Conservation (phyloP, 1,140 invertebrate genomes). For the Heliconius hermathena region DNA sequence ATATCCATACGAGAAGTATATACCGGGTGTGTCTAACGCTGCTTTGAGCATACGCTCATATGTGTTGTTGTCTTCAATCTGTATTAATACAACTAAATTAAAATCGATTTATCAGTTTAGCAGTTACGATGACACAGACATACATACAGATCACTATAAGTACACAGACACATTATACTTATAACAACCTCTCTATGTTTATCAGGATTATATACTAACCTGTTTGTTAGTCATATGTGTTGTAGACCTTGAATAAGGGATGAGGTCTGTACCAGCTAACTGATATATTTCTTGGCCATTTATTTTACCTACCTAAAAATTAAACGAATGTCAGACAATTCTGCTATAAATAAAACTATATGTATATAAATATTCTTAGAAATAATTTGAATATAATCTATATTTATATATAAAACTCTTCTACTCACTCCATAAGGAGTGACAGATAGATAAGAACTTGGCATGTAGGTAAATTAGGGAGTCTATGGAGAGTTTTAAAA, state of each 20-base stretch:
- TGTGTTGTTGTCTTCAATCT: conserved; percentile 88
- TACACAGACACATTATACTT: too few species aligned
- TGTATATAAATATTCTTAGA: too few species aligned
- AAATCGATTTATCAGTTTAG: too few species aligned
- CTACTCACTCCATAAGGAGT: too few species aligned
- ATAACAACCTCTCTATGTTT: too few species aligned
- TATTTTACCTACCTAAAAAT: conserved; percentile 88
- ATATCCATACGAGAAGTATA: conserved; percentile 96
- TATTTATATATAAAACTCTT: background rate
- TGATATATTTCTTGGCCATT: conserved; percentile 94
- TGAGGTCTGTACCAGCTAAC: conserved; percentile 90
- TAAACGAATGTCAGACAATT: conserved; percentile 7
- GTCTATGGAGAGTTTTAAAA: too few species aligned
- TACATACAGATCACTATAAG: too few species aligned
- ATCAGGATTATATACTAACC: conserved; percentile 46
- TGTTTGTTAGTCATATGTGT: conserved; percentile 91
- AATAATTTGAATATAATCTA: too few species aligned
- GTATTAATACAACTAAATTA: conserved; percentile 21
- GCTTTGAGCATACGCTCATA: conserved; percentile 92
- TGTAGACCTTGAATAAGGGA: conserved; percentile 92
- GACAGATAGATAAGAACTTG: too few species aligned
- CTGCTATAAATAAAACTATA: too few species aligned
- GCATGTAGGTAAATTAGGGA: too few species aligned
- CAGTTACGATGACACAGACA: too few species aligned
- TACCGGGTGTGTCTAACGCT: conserved; percentile 90